Evolutionary conservation across 2,797 vertebrate species (phyloP).

Genomic region (Scyliorhinus canicula): DNA sequence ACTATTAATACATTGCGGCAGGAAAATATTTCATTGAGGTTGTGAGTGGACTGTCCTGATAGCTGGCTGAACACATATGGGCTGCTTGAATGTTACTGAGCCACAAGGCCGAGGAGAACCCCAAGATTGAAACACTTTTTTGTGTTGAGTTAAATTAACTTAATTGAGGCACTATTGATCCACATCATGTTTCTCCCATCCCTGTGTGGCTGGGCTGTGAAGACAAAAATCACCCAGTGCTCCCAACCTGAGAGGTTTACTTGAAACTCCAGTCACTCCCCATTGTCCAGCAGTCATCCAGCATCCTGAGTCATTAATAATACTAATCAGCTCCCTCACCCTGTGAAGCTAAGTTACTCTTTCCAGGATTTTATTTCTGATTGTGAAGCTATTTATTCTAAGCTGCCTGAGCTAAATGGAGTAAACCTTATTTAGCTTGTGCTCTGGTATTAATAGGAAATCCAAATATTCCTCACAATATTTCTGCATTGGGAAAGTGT

Average conservation of each 20-base stretch:
- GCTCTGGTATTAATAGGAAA: neutral
- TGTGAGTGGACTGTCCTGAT: neutral
- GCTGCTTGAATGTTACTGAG: neutral
- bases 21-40: neutral
- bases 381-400: neutral
- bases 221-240: neutral
- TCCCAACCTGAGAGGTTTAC: no score
- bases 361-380: neutral
- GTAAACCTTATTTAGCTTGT: constrained; percentile 22
- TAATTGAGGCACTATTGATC: neutral
- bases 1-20: neutral
- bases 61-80: no score
- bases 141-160: neutral
- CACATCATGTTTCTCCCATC: no score
- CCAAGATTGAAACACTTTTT: neutral
- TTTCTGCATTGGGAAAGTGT: neutral
- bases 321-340: neutral
- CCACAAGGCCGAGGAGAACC: neutral
- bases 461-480: neutral
- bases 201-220: neutral
- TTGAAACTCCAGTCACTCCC: neutral
- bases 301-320: neutral
- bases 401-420: constrained; percentile 12
- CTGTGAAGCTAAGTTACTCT: neutral
- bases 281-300: neutral